Base-by-base conservation (phyloP, 2,888 invertebrate species). In the Caenorhabditis sp. region DNA sequence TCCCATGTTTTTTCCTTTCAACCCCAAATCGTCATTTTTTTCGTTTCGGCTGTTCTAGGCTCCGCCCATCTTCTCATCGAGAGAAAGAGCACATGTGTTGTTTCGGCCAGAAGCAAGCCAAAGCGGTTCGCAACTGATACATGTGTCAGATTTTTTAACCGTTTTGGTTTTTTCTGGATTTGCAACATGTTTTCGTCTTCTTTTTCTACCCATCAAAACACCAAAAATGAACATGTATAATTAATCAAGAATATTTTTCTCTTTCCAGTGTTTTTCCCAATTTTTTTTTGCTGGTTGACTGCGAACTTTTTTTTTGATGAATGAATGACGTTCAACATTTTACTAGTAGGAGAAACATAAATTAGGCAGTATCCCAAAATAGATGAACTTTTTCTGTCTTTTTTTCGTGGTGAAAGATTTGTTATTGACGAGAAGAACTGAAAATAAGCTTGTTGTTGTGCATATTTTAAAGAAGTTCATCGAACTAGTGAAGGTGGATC, bases 141-240 rank as follows among this genome's bases (percentile, higher is more conserved):
- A 31, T 31, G 31, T 31, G 5, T 31, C 5, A n/a, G n/a, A n/a
- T 10, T 7, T 31, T 31, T 31, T 31, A 7, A 31, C 31, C 31
- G 31, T 31, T 31, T 31, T 10, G 5, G 4, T 7, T 31, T 31
- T 10, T 10, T 31, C 17, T 14, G 5, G 17, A 43, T 43, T 10
- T 43, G 5, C 43, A 43, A 43, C 31, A 31, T 31, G 31, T 31
- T 31, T 31, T 31, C 31, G 31, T 31, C 4, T 31, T 31, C 31
- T 31, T 31, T 10, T 10, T n/a, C n/a, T n/a, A n/a, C 31, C 31
- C 31, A 31, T 31, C 31, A 43, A 43, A 43, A 43, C 43, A 43
- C 43, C 43, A 43, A 43, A 43, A 43, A 43, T 43, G 43, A 43
- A 43, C 43, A 43, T 43, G 43, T 43, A 43, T 43, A 43, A 43